These are phyloP conservation scores for Drosophila nasuta DNA, from an alignment of 1,140 invertebrate species.

Conservation along the genomic window DNA sequence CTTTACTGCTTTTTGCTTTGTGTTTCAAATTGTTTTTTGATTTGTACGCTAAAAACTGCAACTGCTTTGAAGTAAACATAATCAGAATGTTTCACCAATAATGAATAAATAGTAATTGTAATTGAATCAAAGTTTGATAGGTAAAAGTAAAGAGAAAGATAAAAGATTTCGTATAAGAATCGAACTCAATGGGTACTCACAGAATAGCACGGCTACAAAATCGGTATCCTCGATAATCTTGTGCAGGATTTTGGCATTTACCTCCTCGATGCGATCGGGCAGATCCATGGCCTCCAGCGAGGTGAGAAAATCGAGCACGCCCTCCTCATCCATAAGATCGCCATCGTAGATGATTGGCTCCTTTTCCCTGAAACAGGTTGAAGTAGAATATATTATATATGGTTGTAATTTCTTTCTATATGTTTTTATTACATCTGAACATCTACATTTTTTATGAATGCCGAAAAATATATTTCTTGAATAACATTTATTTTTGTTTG, in stretches of 20 bases:
- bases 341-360: constrained; percentile 97
- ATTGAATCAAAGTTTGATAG: constrained; percentile 32
- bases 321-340: constrained; percentile 97
- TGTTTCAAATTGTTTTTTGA: constrained; percentile 21
- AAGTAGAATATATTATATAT: neutral
- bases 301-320: constrained; percentile 96
- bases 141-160: constrained; percentile 18
- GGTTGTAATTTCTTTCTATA: neutral
- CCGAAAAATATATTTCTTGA: too few species aligned
- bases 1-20: constrained; percentile 66
- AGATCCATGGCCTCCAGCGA: constrained; percentile 97
- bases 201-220: constrained; percentile 96
- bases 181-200: constrained; percentile 89
- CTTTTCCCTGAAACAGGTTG: constrained; percentile 87
- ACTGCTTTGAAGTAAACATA: constrained; percentile 78
- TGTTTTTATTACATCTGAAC: neutral
- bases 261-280: constrained; percentile 98
- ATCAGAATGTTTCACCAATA: constrained; percentile 58
- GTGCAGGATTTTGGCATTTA: constrained; percentile 94
- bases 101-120: constrained; percentile 35
- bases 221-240: constrained; percentile 97
- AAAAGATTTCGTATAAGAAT: neutral
- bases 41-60: constrained; percentile 80
- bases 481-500: too few species aligned
- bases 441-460: too few species aligned